Conservation (phyloP, 2,888 invertebrate genomes). For the Anticlea derivata region DNA sequence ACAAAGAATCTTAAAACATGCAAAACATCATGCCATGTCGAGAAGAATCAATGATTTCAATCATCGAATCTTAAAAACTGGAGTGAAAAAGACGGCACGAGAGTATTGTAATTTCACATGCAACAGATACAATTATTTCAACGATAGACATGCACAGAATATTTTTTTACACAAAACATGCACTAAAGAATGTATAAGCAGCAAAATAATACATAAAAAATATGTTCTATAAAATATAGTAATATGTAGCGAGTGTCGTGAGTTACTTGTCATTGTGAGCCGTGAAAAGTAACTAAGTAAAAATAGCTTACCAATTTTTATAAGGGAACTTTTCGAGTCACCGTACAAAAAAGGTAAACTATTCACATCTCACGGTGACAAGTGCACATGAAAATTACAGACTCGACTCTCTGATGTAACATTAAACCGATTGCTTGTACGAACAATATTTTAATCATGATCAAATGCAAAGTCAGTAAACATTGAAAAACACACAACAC, state of each 20-base stretch:
- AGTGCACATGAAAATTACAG: too few relatives aligned
- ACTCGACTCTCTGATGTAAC: too few relatives aligned
- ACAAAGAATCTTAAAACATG: too few relatives aligned
- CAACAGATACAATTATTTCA: neutral
- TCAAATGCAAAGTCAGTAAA: constrained; percentile 18
- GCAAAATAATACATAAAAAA: constrained; percentile 2
- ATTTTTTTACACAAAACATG: neutral
- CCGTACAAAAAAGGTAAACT: too few relatives aligned
- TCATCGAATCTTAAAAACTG: neutral
- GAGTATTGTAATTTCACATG: neutral
- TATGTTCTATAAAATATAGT: too few relatives aligned
- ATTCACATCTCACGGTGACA: too few relatives aligned
- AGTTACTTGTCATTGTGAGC: too few relatives aligned
- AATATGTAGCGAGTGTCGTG: too few relatives aligned
- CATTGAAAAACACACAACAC: constrained; percentile 1
- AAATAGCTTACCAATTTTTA: too few relatives aligned
- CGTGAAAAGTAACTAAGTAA: too few relatives aligned
- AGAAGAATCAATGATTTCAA: neutral
- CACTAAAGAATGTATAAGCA: neutral
- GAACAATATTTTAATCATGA: constrained; percentile 10
- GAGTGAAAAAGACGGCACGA: neutral
- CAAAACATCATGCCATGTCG: too few relatives aligned
- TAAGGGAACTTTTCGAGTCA: too few relatives aligned
- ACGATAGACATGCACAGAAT: constrained; percentile 5
- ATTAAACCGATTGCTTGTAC: neutral